A percentile compares a stretch with the other conserved stretches of the same genome.
Evolutionary conservation across 2,888 invertebrate species (phyloP).

Genomic region (Macrosoma leucophasiata): DNA sequence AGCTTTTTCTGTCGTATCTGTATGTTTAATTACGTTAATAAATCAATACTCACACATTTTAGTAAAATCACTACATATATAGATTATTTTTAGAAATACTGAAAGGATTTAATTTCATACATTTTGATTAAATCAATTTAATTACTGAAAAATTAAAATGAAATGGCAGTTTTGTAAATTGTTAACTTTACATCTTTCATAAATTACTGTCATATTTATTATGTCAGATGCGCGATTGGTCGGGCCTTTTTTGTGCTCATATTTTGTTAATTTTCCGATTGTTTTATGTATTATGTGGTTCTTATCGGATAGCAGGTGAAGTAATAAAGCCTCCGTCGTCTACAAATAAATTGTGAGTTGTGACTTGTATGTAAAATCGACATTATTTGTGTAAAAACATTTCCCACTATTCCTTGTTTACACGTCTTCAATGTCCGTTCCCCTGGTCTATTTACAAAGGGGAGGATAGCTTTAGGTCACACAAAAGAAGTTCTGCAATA

Average conservation of each 20-base stretch:
- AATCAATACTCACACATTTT: too few species aligned
- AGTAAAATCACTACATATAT: too few species aligned
- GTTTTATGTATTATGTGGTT: slow-evolving; percentile 60
- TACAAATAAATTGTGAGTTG: slow-evolving; percentile 51
- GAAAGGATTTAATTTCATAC: too few species aligned
- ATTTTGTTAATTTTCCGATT: slow-evolving; percentile 50
- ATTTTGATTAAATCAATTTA: too few species aligned
- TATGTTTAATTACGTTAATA: too few species aligned
- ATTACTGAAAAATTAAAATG: too few species aligned
- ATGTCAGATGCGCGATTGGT: slow-evolving; percentile 48
- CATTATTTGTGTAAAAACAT: slow-evolving; percentile 34
- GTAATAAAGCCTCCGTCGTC: slow-evolving; percentile 38
- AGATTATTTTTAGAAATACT: too few species aligned
- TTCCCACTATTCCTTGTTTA: slow-evolving; percentile 54
- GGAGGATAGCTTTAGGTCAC: too few species aligned
- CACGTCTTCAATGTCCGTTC: slow-evolving; percentile 57
- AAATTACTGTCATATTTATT: slow-evolving; percentile 9
- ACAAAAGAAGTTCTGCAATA: too few species aligned
- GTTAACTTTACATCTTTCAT: slow-evolving; percentile 22
- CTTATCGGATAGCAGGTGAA: slow-evolving; percentile 44
- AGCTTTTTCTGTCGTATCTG: too few species aligned
- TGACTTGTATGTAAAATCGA: too few species aligned
- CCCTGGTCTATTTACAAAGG: slow-evolving; percentile 65
- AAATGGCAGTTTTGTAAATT: too few species aligned
- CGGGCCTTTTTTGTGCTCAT: slow-evolving; percentile 43